These are phyloP conservation scores for Operophtera brumata DNA, from an alignment of 2,888 invertebrate genomes.

Conservation along the genomic window DNA sequence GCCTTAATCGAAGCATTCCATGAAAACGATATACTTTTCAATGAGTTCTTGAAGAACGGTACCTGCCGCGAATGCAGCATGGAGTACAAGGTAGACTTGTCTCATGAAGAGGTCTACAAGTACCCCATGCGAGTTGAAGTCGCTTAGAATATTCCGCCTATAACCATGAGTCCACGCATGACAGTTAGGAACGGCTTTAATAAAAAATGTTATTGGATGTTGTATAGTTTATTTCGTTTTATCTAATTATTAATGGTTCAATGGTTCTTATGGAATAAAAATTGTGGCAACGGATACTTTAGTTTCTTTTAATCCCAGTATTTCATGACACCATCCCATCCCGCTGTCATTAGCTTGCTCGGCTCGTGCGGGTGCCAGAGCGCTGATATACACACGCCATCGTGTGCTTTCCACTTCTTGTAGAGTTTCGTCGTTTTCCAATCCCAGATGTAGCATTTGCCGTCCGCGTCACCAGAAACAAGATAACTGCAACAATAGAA, in stretches of 20 bases:
- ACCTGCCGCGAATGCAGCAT: conserved; percentile 72
- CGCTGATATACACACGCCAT: conserved; percentile 96
- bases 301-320: conserved; percentile 93
- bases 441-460: conserved; percentile 99
- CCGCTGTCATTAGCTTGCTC: conserved; percentile 97
- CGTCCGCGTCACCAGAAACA: conserved; percentile 99
- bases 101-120: conserved; percentile 62
- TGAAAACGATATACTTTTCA: conserved; percentile 85
- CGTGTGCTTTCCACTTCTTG: conserved; percentile 99
- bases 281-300: conserved; percentile 41
- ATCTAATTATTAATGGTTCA: conserved; percentile 58
- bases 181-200: conserved; percentile 40
- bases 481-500: conserved; percentile 87
- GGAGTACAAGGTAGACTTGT: conserved; percentile 72
- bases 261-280: conserved; percentile 63
- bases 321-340: conserved; percentile 99
- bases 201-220: conserved; percentile 48
- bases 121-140: conserved; percentile 58
- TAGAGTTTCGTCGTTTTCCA: conserved; percentile 99
- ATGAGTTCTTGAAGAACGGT: conserved; percentile 76
- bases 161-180: conserved; percentile 32
- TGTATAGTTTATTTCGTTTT: conserved; percentile 57
- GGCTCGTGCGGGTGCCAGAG: conserved; percentile 99
- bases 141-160: conserved; percentile 46
- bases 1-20: conserved; percentile 92